These are phyloP conservation scores for Aradus depressus DNA, from an alignment of 2,888 invertebrate genomes.

Conservation along the genomic window DNA sequence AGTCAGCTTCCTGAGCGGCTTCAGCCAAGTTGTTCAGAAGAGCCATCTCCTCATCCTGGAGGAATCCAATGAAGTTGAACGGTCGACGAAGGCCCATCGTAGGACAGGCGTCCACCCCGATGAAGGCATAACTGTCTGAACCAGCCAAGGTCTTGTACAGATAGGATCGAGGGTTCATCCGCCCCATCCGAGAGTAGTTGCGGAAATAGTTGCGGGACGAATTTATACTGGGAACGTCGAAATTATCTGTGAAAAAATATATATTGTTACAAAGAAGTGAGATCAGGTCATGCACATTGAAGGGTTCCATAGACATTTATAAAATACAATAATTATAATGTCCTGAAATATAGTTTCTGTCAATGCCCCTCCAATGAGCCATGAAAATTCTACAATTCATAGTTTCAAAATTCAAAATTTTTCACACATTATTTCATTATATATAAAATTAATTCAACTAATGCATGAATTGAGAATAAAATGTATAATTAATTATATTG, in stretches of 20 bases:
- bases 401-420: no score
- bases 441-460: no score
- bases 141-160: constrained; percentile 45
- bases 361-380: background rate
- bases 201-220: constrained; percentile 63
- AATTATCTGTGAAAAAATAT: constrained; percentile 59
- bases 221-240: constrained; percentile 60
- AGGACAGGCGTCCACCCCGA: constrained; percentile 77
- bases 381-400: no score
- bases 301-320: no score
- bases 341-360: background rate
- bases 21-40: constrained; percentile 21
- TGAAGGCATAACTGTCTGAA: constrained; percentile 59
- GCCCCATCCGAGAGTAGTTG: constrained; percentile 70
- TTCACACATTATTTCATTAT: no score
- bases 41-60: constrained; percentile 34
- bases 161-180: constrained; percentile 57
- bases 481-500: no score
- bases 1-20: constrained; percentile 20
- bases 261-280: no score
- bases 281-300: no score
- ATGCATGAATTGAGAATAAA: no score
- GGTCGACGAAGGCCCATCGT: constrained; percentile 77
- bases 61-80: constrained; percentile 77
- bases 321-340: background rate